A percentile compares a stretch with the other conserved stretches of the same genome.
Evolutionary conservation across 2,888 invertebrate species (phyloP).

Genomic region (Ryuthela nishihirai): DNA sequence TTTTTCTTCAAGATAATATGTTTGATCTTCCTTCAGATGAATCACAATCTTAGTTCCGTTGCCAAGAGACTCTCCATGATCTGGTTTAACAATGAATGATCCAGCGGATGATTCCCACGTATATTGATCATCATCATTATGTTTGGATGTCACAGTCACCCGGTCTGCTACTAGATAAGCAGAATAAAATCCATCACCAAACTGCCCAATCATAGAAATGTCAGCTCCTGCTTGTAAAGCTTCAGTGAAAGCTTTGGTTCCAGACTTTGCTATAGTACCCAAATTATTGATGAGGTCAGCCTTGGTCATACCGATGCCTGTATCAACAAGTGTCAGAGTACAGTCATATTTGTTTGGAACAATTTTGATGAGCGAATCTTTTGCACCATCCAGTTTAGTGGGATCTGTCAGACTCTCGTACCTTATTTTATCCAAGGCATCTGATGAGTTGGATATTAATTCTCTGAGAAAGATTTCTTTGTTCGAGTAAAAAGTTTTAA

Average conservation of each 20-base stretch:
- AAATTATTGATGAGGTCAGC: constrained; percentile 97
- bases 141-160: constrained; percentile 88
- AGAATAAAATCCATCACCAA: constrained; percentile 99
- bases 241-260: constrained; percentile 99
- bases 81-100: constrained; percentile 84
- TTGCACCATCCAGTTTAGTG: constrained; percentile 83
- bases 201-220: constrained; percentile 99
- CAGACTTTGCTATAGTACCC: constrained; percentile 98
- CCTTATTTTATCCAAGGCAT: constrained; percentile 69
- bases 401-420: constrained; percentile 98
- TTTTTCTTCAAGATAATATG: constrained; percentile 89
- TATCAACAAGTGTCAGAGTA: constrained; percentile 92
- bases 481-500: constrained; percentile 99
- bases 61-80: constrained; percentile 64
- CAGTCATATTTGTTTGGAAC: constrained; percentile 93
- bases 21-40: constrained; percentile 92
- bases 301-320: constrained; percentile 96
- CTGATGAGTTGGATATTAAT: constrained; percentile 97
- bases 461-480: constrained; percentile 99
- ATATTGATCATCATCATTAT: constrained; percentile 98
- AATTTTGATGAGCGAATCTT: constrained; percentile 93
- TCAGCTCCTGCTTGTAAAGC: constrained; percentile 98
- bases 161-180: constrained; percentile 93
- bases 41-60: constrained; percentile 94
- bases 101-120: constrained; percentile 98